Conservation (phyloP, 2,888 invertebrate genomes). For the Cylloceria caligata region DNA sequence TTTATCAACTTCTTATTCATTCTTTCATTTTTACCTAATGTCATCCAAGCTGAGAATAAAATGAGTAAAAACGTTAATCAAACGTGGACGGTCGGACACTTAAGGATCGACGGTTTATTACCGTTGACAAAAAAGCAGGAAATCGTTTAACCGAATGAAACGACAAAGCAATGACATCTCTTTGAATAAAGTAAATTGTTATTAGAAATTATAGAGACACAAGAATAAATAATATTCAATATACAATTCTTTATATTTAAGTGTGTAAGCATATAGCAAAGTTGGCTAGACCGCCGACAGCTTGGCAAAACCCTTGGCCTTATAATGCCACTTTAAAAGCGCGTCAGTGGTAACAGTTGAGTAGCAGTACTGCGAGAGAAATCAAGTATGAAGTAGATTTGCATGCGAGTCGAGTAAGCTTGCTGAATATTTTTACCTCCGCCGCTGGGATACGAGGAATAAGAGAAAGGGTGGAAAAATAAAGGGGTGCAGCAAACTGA, state of each 20-base stretch:
- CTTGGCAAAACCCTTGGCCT: conserved; percentile 51
- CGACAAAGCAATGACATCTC: too few relatives aligned
- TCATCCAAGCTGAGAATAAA: too few relatives aligned
- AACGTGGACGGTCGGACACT: too few relatives aligned
- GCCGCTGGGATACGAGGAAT: conserved; percentile 60
- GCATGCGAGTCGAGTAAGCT: conserved; percentile 83
- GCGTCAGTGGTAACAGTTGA: conserved; percentile 35
- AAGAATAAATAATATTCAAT: neutral
- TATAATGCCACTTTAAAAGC: conserved; percentile 64
- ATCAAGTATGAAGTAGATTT: conserved; percentile 83
- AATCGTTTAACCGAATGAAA: neutral
- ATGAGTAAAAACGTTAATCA: too few relatives aligned
- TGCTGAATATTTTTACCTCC: conserved; percentile 77
- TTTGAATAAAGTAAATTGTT: neutral
- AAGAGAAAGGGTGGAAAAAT: conserved; percentile 61
- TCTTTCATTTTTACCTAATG: too few relatives aligned
- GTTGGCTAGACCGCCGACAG: conserved; percentile 30
- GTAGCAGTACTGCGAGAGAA: conserved; percentile 74
- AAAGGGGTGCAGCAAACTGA: conserved; percentile 71
- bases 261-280: neutral
- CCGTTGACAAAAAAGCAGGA: too few relatives aligned
- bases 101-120: too few relatives aligned
- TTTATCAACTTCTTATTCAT: too few relatives aligned
- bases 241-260: neutral
- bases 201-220: neutral